Base-by-base conservation (phyloP, 1,140 invertebrate species). In the Cardiocondyla obscurior region DNA sequence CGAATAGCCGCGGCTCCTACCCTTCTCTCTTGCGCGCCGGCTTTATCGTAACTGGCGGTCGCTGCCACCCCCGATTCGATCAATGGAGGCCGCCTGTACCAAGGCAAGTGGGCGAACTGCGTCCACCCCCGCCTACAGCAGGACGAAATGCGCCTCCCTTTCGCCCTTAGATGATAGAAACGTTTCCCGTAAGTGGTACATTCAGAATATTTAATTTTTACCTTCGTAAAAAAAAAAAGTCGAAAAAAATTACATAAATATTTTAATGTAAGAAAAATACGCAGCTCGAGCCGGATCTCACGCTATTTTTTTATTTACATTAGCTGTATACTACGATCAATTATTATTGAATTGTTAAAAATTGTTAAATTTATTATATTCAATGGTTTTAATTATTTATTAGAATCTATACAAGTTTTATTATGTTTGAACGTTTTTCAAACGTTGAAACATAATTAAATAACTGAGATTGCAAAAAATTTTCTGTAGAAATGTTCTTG, bases 61-160 rank as follows among this genome's bases (percentile, higher is more conserved):
- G 72, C 83, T 85, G 73, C 84, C 62, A 81, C 65, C 58, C 36
- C 82, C 70, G 84, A 88, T 88, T 88, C 86, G 89, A 92, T 92
- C 90, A 90, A 92, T 91, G 88, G 90, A 90, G 77, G 84, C 77
- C 77, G 84, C 82, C 87, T 89, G 83, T 85, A 89, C 74, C 76
- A 79, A 53, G 70, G n/a, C 72, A 62, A 65, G 49, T 72, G 55
- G 62, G 55, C 72, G 51, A 82, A 81, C 42, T 57, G 67, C 60
- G 65, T 57, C 73, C 86, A 88, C 83, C 83, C 76, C 86, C 67
- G 58, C 16, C 62, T 72, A 64, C 14, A n/a, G 25, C 28, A 67
- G 74, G 46, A 69, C 60, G 22, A 79, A 53, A 36, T 53, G 7
- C 58, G 22, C 22, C 62, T 39, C 36, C 6, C n/a, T 42, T 60